Conservation (phyloP, 2,888 invertebrate genomes). For the Hyposoter dolosus region DNA sequence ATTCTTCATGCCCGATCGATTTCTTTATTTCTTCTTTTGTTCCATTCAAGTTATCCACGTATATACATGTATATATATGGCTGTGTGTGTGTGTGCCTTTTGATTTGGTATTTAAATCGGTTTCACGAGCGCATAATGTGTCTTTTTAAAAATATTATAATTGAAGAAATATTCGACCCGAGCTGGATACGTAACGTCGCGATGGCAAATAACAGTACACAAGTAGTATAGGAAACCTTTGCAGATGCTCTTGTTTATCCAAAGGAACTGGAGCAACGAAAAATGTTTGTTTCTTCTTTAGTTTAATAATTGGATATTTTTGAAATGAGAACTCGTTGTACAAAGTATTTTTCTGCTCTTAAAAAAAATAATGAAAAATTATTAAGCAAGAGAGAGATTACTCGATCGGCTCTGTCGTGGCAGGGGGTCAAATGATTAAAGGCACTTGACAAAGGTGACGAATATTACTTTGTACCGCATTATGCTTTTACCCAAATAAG, state of each 20-base stretch:
- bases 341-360: neutral
- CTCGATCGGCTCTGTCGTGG: neutral
- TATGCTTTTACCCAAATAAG: constrained; percentile 73
- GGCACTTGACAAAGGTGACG: constrained; percentile 69
- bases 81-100: neutral
- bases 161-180: constrained; percentile 31
- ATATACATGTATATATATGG: neutral
- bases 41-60: neutral
- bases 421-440: constrained; percentile 41
- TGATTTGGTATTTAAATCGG: constrained; percentile 20
- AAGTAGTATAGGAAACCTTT: constrained; percentile 64
- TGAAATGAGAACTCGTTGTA: neutral
- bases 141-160: neutral
- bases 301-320: neutral
- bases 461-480: constrained; percentile 76
- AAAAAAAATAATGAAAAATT: too few relatives aligned
- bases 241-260: constrained; percentile 43
- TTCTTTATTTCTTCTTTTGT: constrained; percentile 6
- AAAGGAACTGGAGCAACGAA: neutral
- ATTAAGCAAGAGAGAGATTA: neutral
- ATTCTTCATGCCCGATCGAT: constrained; percentile 2
- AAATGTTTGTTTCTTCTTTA: neutral
- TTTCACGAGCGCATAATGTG: constrained; percentile 26
- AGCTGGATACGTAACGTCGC: constrained; percentile 64
- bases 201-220: constrained; percentile 61